phyloP scores from a whole-genome alignment of 2,888 invertebrate genomes.

The Pristionchus entomophagus region DNA sequence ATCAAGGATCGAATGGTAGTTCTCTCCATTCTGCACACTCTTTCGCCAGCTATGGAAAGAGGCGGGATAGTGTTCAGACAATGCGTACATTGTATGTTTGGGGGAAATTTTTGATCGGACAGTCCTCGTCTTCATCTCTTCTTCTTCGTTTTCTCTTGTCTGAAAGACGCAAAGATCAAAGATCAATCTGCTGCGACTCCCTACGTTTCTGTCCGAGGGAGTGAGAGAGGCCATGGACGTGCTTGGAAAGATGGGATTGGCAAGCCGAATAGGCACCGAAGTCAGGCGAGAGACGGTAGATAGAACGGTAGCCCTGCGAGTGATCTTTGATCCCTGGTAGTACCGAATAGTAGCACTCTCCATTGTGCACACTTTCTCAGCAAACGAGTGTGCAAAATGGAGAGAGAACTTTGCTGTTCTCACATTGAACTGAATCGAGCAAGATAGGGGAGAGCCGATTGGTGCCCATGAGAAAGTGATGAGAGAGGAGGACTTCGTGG shows the following conservation, averaged over 20 bases:
- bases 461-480: slow-evolving; percentile 41
- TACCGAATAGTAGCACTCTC: too few relatives aligned
- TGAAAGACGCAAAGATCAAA: slow-evolving; percentile 29
- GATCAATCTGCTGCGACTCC: neutral
- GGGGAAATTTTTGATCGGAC: slow-evolving; percentile 40
- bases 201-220: neutral
- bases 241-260: slow-evolving; percentile 65
- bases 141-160: neutral
- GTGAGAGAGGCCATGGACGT: slow-evolving; percentile 62
- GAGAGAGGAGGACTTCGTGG: slow-evolving; percentile 25
- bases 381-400: too few relatives aligned
- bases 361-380: too few relatives aligned
- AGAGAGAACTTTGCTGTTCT: too few relatives aligned
- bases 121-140: slow-evolving; percentile 20
- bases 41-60: too few relatives aligned
- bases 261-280: slow-evolving; percentile 72
- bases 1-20: too few relatives aligned
- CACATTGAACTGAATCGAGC: slow-evolving; percentile 32
- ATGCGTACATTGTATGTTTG: slow-evolving; percentile 12
- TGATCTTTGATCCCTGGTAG: neutral
- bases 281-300: slow-evolving; percentile 72
- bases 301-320: slow-evolving; percentile 69
- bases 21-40: too few relatives aligned
- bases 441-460: neutral
- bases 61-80: too few relatives aligned